Percentiles rank a stretch among this genome's conserved stretches.
phyloP scores from a whole-genome alignment of 2,113 vertebrate species.

The Pituophis catenifer region DNA sequence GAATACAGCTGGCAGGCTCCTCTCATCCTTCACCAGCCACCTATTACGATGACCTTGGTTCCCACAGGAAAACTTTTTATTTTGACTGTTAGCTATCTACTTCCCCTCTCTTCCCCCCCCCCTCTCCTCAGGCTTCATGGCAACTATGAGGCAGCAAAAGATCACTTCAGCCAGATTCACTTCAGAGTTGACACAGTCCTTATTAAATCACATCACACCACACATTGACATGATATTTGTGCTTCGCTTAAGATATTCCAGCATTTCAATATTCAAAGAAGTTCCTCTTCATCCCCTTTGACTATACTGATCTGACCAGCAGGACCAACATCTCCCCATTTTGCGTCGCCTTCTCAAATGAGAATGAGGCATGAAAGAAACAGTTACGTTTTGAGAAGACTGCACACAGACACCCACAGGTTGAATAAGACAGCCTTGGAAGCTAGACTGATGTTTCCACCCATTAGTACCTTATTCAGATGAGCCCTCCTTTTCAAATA shows the following conservation, averaged over 20 bases:
- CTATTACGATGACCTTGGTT: too few relatives aligned
- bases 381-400: neutral
- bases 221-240: neutral
- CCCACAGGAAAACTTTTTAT: too few relatives aligned
- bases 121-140: too few relatives aligned
- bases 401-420: neutral
- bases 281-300: neutral
- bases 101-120: too few relatives aligned
- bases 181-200: neutral
- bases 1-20: too few relatives aligned
- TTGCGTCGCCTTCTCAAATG: neutral
- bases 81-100: too few relatives aligned
- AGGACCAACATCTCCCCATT: neutral
- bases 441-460: neutral
- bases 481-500: neutral
- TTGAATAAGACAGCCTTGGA: neutral
- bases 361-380: neutral
- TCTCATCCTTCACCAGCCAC: too few relatives aligned
- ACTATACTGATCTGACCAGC: neutral
- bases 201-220: neutral
- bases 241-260: neutral
- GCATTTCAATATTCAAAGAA: too few relatives aligned
- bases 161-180: too few relatives aligned
- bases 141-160: too few relatives aligned
- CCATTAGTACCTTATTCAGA: neutral